Evolutionary conservation across 2,113 vertebrate species (phyloP).

Genomic region (Aviceda subcristata): DNA sequence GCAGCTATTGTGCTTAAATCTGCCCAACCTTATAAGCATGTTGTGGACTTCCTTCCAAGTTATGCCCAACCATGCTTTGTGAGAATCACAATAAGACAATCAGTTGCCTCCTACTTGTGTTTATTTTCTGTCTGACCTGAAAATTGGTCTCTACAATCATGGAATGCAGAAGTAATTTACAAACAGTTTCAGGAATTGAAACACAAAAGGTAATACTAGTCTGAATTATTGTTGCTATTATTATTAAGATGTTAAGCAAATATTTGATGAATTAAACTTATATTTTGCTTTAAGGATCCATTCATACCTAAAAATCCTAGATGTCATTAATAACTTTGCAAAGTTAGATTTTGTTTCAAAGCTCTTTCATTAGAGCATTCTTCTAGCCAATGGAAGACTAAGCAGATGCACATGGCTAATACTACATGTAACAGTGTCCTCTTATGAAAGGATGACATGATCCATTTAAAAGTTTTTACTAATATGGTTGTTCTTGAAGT

Average conservation of each 20-base stretch:
- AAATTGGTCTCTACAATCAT: neutral
- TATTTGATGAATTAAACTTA: neutral
- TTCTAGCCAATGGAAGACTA: neutral
- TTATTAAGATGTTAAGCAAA: neutral
- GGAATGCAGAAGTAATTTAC: neutral
- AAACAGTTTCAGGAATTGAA: neutral
- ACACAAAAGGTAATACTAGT: neutral
- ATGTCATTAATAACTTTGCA: neutral
- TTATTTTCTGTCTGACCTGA: neutral
- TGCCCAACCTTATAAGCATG: conserved; percentile 64
- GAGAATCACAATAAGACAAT: neutral
- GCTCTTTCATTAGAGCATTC: neutral
- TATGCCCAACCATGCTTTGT: conserved; percentile 49
- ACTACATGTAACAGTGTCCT: neutral
- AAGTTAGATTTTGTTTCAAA: neutral
- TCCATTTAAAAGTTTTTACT: neutral
- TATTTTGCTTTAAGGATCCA: neutral
- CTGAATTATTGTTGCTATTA: neutral
- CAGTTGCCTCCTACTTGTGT: neutral
- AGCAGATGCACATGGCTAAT: neutral
- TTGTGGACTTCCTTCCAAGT: conserved; percentile 68
- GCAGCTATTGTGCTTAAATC: conserved; percentile 68
- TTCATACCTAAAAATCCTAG: neutral
- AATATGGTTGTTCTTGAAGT: neutral
- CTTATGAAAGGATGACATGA: neutral